Percentiles rank a stretch among this genome's conserved stretches.
Conservation (phyloP, 2,888 invertebrate genomes). For the Brachyptera putata region DNA sequence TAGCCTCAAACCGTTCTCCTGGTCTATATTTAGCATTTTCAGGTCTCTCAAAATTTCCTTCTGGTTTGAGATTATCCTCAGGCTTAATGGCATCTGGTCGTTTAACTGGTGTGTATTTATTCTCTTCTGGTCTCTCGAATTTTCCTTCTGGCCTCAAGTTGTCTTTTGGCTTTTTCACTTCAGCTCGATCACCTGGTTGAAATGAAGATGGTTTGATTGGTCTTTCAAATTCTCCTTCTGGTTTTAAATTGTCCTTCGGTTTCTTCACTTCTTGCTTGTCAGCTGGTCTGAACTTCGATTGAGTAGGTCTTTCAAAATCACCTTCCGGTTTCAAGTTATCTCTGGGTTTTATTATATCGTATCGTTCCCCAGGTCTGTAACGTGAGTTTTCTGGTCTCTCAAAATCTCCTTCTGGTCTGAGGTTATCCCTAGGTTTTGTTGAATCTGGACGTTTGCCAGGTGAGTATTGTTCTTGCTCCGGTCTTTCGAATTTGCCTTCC, state of each 20-base stretch:
- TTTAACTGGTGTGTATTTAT: slow-evolving; percentile 48
- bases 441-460: slow-evolving; percentile 52
- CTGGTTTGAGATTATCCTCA: slow-evolving; percentile 44
- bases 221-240: slow-evolving; percentile 40
- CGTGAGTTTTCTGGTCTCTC: slow-evolving; percentile 17
- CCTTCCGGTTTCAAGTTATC: slow-evolving; percentile 42
- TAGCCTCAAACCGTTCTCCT: slow-evolving; percentile 58
- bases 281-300: slow-evolving; percentile 40
- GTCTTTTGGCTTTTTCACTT: slow-evolving; percentile 34
- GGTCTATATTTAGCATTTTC: slow-evolving; percentile 46
- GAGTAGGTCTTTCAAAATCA: slow-evolving; percentile 39
- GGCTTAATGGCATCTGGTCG: slow-evolving; percentile 38
- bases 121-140: slow-evolving; percentile 40
- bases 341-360: slow-evolving; percentile 43
- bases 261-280: slow-evolving; percentile 42
- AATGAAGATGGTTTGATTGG: slow-evolving; percentile 30
- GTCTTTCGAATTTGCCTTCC: slow-evolving; percentile 48
- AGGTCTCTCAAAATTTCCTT: slow-evolving; percentile 52
- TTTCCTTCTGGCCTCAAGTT: slow-evolving; percentile 49
- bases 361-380: slow-evolving; percentile 19
- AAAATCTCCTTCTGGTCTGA: slow-evolving; percentile 37
- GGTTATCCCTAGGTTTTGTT: slow-evolving; percentile 42
- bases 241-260: slow-evolving; percentile 40
- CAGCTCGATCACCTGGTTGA: slow-evolving; percentile 33
- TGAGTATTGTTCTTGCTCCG: slow-evolving; percentile 41